Evolutionary conservation across 2,113 vertebrate genomes (phyloP), one percentile per base, ranked within the genome.

Genomic region (Tenebrosternarchus preto): DNA sequence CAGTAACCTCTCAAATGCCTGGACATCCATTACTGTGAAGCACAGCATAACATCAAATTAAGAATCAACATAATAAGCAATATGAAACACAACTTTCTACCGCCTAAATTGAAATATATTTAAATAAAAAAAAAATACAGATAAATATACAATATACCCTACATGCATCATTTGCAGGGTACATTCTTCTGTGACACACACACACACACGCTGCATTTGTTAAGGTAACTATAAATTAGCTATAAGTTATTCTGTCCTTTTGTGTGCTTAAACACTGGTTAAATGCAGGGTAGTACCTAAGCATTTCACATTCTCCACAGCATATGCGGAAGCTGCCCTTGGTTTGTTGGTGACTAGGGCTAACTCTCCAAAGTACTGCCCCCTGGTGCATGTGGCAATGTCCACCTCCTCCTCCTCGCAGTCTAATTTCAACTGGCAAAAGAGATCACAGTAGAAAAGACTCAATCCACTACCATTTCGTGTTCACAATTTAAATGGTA

Each of bases 321-420:
- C 97, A 25, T 96, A 98, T 0, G 98, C 98, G n/a, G 98, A 99
- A 22, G 98, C 98, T 0, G 98, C 98, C 90, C 98, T 92, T 36
- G 98, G 96, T 84, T 98, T 98, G 92, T 99, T 99, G 55, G 98
- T 99, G 75, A 99, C 98, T 80, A 99, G 93, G 33, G 98, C 96
- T 80, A 99, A 90, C 88, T 99, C 98, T 86, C 97, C 98, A 82
- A 99, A 99, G 91, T 99, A 98, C 55, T 99, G 97, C 77, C 98
- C 98, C 87, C 98, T 94, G 22, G 94, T 93, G 89, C 95, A 99
- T 25, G 93, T 94, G 43, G 97, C 93, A 1, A 99, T 98, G 83
- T 99, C 96, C 80, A 98, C 91, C 20, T 97, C 96, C 81, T 94
- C 96, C 0, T 92, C 90, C 70, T 92, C 93, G 59, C 87, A 87